Evolutionary conservation across 2,113 vertebrate genomes (phyloP).

Genomic region (Rhineura floridana): DNA sequence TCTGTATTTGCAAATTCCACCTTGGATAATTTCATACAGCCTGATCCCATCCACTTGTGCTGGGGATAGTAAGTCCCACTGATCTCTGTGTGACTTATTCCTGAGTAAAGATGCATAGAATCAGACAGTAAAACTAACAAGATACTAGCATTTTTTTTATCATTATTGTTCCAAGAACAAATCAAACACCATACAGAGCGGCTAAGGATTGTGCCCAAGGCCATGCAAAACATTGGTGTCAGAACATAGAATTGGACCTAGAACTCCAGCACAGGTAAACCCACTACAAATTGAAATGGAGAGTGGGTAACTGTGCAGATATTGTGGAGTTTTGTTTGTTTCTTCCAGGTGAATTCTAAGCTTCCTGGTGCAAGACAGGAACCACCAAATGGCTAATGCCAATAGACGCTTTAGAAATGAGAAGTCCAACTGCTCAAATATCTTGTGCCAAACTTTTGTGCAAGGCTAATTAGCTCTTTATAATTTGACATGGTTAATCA

Average conservation of each 20-base stretch:
- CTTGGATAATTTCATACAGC: not conserved
- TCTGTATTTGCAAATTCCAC: not conserved
- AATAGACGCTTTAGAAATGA: not conserved
- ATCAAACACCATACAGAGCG: not conserved
- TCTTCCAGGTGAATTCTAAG: not conserved
- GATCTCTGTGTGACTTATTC: not conserved
- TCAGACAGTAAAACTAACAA: not conserved
- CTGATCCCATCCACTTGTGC: not conserved
- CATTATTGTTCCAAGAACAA: not conserved
- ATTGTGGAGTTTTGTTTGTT: not conserved
- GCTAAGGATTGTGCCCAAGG: too few relatives aligned
- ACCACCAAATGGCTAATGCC: not conserved
- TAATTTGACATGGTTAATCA: too few relatives aligned
- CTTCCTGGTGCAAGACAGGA: not conserved
- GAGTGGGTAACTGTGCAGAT: not conserved
- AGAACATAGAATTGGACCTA: not conserved
- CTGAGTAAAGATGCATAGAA: not conserved
- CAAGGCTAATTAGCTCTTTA: not conserved
- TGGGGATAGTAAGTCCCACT: not conserved
- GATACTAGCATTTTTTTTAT: not conserved
- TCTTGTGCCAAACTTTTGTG: not conserved
- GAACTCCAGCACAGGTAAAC: not conserved
- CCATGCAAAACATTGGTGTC: not conserved
- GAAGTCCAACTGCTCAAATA: not conserved
- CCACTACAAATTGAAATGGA: not conserved